Percentiles rank a stretch among this genome's conserved stretches.
These are phyloP conservation scores for Trididemnum clinides DNA, from an alignment of 23 tunicate genomes.

Conservation along the genomic window DNA sequence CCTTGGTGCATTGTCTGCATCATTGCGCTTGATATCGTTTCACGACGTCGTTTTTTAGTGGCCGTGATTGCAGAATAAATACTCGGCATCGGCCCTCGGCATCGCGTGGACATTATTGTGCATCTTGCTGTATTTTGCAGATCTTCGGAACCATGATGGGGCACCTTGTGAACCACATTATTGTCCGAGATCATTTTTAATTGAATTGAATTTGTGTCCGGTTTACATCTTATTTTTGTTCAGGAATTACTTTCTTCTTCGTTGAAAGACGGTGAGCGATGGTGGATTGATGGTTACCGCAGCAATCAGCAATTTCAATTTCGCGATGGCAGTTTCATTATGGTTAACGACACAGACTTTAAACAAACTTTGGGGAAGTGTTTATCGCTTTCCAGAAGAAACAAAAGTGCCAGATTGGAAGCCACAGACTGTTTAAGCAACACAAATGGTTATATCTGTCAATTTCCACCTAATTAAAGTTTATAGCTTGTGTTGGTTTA, in stretches of 20 bases:
- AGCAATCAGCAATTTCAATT: not conserved
- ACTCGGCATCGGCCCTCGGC: too few relatives aligned
- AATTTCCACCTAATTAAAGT: not conserved
- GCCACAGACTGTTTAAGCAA: not conserved
- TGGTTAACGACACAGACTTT: not conserved
- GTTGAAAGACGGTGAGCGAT: not conserved
- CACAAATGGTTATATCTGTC: constrained; percentile 10
- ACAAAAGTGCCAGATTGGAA: not conserved
- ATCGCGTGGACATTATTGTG: too few relatives aligned
- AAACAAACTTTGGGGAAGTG: not conserved
- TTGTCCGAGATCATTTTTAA: too few relatives aligned
- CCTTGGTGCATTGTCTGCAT: too few relatives aligned
- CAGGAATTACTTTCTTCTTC: not conserved
- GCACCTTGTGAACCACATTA: too few relatives aligned
- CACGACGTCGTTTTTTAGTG: too few relatives aligned
- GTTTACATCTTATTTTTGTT: not conserved
- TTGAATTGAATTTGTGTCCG: too few relatives aligned
- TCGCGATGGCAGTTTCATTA: not conserved
- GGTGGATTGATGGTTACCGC: not conserved
- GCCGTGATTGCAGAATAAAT: too few relatives aligned
- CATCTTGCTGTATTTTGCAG: too few relatives aligned
- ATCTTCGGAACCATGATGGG: too few relatives aligned
- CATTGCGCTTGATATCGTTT: too few relatives aligned
- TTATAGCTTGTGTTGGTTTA: not conserved
- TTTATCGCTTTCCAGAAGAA: not conserved